Evolutionary conservation across 1,140 invertebrate genomes (phyloP), one percentile per base, ranked within the genome.

Genomic region (Trichogramma pretiosum): DNA sequence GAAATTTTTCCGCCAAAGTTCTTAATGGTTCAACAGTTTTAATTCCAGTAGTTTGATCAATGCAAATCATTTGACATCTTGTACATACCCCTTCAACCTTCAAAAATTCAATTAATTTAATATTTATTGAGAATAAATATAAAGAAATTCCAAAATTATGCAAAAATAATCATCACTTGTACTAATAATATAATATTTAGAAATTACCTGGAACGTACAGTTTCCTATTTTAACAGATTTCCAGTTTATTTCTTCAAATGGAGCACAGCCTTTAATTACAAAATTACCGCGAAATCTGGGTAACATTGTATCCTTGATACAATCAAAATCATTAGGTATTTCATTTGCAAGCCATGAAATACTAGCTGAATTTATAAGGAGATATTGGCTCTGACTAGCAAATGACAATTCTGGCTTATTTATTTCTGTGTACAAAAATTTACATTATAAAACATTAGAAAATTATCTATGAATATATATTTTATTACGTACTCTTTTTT

Each of bases 31-130:
- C 90, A 1, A 83, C 76, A 11, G 84, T 86, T 59, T 85, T 86
- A 58, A 80, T 63, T 1, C 87, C 88, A 11, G 82, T 91, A 11
- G 74, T 72, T 72, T 93, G 92, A 70, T 95, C 83, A 46, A 95
- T 85, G 56, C 91, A 94, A 36, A 96, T 84, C 87, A 95, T 95
- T 69, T 93, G 89, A 66, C 93, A 97, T 45, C 93, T 78, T 9
- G 80, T 82, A 60, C 93, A 96, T 24, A 78, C 76, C 2, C 86
- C 84, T 53, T 82, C 77, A 34, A 83, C 78, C 81, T 89, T 58
- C 56, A 56, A 60, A 51, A 41, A 52, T n/a, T 33, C 32, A 16
- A 16, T 30, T 37, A 43, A 14, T n/a, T 11, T 32, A 17, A 32
- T 17, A n/a, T n/a, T n/a, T n/a, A n/a, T 16, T 5, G 4, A 23